phyloP scores from a whole-genome alignment of 2,797 vertebrate genomes.

The Austrolebias charrua region DNA sequence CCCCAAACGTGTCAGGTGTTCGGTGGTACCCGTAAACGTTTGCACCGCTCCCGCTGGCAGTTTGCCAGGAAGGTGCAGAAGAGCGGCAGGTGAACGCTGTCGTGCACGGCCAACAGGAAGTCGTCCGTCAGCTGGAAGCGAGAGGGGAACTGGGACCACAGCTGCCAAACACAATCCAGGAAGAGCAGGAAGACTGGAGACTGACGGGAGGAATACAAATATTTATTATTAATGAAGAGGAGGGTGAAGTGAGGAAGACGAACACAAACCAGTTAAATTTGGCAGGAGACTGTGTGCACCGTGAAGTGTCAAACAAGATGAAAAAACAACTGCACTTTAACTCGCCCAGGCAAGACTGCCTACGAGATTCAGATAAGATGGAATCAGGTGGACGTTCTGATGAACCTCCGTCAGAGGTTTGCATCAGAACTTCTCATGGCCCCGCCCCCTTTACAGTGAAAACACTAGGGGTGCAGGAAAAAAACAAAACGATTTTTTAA shows the following conservation, averaged over 20 bases:
- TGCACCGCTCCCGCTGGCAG: slow-evolving; percentile 85
- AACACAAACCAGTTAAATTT: not conserved
- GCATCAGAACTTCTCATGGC: too few species aligned
- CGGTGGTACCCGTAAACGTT: slow-evolving; percentile 74
- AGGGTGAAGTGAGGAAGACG: not conserved
- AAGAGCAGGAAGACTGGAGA: slow-evolving; percentile 92
- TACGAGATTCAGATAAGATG: not conserved
- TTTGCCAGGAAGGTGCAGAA: slow-evolving; percentile 90
- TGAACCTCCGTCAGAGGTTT: not conserved
- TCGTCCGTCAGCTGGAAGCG: slow-evolving; percentile 89
- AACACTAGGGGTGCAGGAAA: too few species aligned
- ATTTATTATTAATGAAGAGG: not conserved
- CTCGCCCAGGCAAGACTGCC: too few species aligned
- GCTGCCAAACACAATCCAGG: slow-evolving; percentile 93
- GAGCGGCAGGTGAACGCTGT: slow-evolving; percentile 86
- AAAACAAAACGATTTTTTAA: too few species aligned
- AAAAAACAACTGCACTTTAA: too few species aligned
- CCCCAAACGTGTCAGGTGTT: not conserved
- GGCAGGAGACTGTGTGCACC: too few species aligned
- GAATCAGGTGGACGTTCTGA: not conserved
- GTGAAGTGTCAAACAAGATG: too few species aligned
- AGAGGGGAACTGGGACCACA: slow-evolving; percentile 85
- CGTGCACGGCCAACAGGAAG: slow-evolving; percentile 89
- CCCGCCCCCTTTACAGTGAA: too few species aligned
- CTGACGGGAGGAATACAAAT: slow-evolving; percentile 62